Base-by-base conservation (phyloP, 2,888 invertebrate species). In the Apocheima hispidaria region DNA sequence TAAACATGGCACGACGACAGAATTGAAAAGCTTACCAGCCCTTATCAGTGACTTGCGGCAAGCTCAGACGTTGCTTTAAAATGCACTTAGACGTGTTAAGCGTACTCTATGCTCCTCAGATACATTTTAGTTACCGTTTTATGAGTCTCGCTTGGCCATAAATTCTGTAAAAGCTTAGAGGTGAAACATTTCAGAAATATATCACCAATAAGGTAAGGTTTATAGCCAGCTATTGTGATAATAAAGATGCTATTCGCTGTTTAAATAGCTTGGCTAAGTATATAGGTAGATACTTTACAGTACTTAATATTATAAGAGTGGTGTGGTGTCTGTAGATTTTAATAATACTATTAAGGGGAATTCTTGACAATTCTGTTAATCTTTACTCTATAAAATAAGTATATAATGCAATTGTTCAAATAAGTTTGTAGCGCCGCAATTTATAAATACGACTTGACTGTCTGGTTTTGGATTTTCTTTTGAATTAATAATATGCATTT, bases 201-300 rank as follows among this genome's bases (percentile, higher is more conserved):
- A 54, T 41, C 18, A 28, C 36, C 41, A 43, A 44, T 51, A 48
- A 49, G 14, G 18, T 49, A 6, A 23, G 35, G 23, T 53, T 53
- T 53, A 60, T 53, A 41, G 54, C 26, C 20, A 23, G 48, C 21
- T 59, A 38, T 58, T 52, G 41, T 21, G 36, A 30, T 38, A 49
- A 41, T 53, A 60, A 53, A 53, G 28, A 30, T 35, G 26, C 16
- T 52, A 36, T 28, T 18, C 30, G 16, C 16, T 36, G 23, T 35
- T 23, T 57, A 28, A n/a, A n/a, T n/a, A n/a, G n/a, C n/a, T 44
- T 36, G 26, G 44, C 28, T 51, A 28, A 44, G 43, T 28, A 44
- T 1, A 14, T 44, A 26, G n/a, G 0, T 26, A 9, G n/a, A n/a
- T n/a, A n/a, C n/a, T 3, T 26, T 44, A 44, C 4, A n/a, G 21